Base-by-base conservation (phyloP, 1,140 invertebrate genomes). In the Drosophila kepulauana region DNA sequence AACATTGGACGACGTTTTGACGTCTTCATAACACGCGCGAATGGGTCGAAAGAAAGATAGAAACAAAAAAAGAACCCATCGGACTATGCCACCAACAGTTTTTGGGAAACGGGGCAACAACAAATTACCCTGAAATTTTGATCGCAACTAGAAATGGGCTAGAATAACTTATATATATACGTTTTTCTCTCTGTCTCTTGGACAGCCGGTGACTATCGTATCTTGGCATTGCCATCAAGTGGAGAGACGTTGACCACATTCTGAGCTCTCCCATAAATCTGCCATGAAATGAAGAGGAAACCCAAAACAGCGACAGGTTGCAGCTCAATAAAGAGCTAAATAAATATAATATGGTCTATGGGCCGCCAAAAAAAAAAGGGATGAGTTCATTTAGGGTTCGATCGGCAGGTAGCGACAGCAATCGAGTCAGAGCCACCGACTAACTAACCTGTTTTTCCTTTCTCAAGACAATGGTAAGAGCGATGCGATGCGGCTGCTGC, bases 11-110 rank as follows among this genome's bases (percentile, higher is more conserved):
- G 69, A 25, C 20, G 35, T 63, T 70, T 68, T 82, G 86, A 91
- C 75, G 87, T 88, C 88, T 91, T 88, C 79, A 91, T 91, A 91
- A 91, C 88, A 91, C 85, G 86, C 86, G 88, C 84, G 85, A 77
- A 73, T 67, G 79, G 65, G 64, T 46, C 48, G 61, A 79, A 65
- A 61, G 43, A 43, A 51, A 61, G 64, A 52, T 35, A 52, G 48
- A 38, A 16, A 13, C 54, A 25, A 61, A 38, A 38, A 16, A 13
- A 35, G 16, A 20, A 43, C 16, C 15, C 16, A 16, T 51, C 38
- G 3, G 41, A 15, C 45, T 43, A 71, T 89, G 81, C 85, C 86
- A 88, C 85, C 85, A 88, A 88, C 85, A 89, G 85, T 85, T 88
- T 88, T 66, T 78, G 56, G 41, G 43, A 28, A 84, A 79, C 59